Base-by-base conservation (phyloP, 2,797 vertebrate genomes). In the Epinephelus malabaricus region DNA sequence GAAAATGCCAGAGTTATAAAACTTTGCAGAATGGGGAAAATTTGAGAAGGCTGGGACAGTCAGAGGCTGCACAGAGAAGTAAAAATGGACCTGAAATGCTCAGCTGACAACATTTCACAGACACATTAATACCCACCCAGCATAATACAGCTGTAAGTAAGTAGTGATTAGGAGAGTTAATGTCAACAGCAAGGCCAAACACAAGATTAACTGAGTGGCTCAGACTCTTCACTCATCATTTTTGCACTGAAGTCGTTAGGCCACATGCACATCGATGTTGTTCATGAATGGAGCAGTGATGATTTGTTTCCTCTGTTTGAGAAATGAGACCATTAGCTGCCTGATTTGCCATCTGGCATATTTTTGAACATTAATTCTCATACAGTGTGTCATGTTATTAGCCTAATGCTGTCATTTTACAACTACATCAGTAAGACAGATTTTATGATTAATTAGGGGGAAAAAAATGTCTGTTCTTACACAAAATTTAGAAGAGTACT, bases 291-390 rank as follows among this genome's bases (percentile, higher is more conserved):
- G 21, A 73, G 47, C 13, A 27, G 12, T 62, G 38, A 43, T 56
- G 40, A 25, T 47, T 56, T 43, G 17, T 49, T 58, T 58, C 49
- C 23, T 70, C 9, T 19, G 27, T 45, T 49, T 56, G 27, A 70
- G 34, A 68, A 53, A 46, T 81, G 25, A 58, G 50, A 19, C 21
- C 17, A 38, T 65, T 69, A 73, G 27, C 38, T 12, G 18, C 11
- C 47, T 69, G 63, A 72, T 43, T 47, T 53, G 18, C 55, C n/a
- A 59, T 64, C 13, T 58, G 54, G 27, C 18, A 46, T 43, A 2
- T 38, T 8, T 49, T 46, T 51, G 5, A 53, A 9, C 18, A 53
- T 58, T 3, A 55, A 23, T n/a, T 49, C 49, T 60, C 4, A 74
- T 27, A 30, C 15, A 46, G 19, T 62, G 19, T 21, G 30, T 51